Percentiles rank a stretch among this genome's conserved stretches.
phyloP scores from a whole-genome alignment of 2,888 invertebrate genomes.

The Stenichneumon culpator region DNA sequence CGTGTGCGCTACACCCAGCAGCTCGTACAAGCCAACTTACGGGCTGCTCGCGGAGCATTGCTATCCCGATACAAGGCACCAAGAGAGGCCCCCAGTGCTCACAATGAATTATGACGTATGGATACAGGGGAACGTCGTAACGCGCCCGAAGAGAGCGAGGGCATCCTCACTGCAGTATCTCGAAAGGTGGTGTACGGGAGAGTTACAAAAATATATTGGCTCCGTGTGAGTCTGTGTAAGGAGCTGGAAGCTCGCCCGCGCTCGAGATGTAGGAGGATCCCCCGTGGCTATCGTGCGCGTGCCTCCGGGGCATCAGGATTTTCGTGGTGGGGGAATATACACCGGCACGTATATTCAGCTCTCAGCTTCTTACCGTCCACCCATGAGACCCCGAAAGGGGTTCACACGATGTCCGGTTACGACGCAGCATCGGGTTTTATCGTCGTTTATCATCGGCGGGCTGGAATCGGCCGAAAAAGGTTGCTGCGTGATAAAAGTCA shows the following conservation, averaged over 20 bases:
- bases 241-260: slow-evolving; percentile 59
- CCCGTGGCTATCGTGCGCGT: slow-evolving; percentile 78
- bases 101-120: slow-evolving; percentile 75
- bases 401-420: slow-evolving; percentile 69
- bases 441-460: slow-evolving; percentile 5
- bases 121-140: slow-evolving; percentile 71
- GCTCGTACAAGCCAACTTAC: slow-evolving; percentile 59
- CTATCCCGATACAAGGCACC: slow-evolving; percentile 34
- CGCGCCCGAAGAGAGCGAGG: slow-evolving; percentile 58
- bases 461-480: not conserved
- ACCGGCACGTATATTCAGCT: slow-evolving; percentile 17
- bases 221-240: slow-evolving; percentile 14
- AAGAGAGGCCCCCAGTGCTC: slow-evolving; percentile 34
- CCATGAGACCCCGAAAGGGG: slow-evolving; percentile 64
- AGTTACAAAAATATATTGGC: slow-evolving; percentile 61
- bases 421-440: slow-evolving; percentile 5
- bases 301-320: slow-evolving; percentile 74
- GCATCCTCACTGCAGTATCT: slow-evolving; percentile 49
- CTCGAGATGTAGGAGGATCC: slow-evolving; percentile 73
- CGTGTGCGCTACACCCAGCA: slow-evolving; percentile 53
- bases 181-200: slow-evolving; percentile 59
- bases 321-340: slow-evolving; percentile 55
- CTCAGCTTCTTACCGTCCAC: slow-evolving; percentile 33
- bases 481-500: not conserved
- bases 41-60: slow-evolving; percentile 54